Conservation (phyloP, 2,113 vertebrate species). For the Cervus canadensis region DNA sequence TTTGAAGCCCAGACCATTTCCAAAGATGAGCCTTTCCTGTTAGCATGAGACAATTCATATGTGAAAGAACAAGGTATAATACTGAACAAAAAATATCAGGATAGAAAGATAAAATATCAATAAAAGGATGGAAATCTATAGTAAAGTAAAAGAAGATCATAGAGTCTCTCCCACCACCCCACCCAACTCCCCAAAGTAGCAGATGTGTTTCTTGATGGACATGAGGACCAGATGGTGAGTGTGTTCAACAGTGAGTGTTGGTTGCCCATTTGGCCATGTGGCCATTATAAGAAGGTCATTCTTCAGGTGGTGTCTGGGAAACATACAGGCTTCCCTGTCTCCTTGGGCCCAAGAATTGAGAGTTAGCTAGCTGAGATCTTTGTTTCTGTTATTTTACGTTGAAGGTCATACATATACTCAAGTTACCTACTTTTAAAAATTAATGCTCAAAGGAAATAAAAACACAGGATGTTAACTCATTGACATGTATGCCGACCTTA, state of each 20-base stretch:
- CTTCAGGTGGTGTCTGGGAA: not conserved
- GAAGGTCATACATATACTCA: not conserved
- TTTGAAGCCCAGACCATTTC: not conserved
- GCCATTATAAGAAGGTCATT: not conserved
- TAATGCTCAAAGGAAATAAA: not conserved
- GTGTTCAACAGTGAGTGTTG: not conserved
- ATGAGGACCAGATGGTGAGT: not conserved
- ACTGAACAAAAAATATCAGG: not conserved
- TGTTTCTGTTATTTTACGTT: not conserved
- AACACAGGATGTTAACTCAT: not conserved
- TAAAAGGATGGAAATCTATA: not conserved
- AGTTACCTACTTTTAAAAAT: not conserved
- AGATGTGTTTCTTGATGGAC: not conserved
- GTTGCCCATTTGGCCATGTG: not conserved
- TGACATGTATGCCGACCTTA: not conserved
- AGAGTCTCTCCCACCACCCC: not conserved
- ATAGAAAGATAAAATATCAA: not conserved
- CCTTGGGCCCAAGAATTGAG: not conserved
- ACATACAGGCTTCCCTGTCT: too few relatives aligned
- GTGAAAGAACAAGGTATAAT: not conserved
- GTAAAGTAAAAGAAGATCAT: not conserved
- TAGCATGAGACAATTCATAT: not conserved
- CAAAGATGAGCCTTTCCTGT: not conserved
- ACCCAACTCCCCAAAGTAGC: fast-evolving
- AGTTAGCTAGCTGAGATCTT: not conserved